Base-by-base conservation (phyloP, 2,888 invertebrate species). In the Drosophila multiciliata region DNA sequence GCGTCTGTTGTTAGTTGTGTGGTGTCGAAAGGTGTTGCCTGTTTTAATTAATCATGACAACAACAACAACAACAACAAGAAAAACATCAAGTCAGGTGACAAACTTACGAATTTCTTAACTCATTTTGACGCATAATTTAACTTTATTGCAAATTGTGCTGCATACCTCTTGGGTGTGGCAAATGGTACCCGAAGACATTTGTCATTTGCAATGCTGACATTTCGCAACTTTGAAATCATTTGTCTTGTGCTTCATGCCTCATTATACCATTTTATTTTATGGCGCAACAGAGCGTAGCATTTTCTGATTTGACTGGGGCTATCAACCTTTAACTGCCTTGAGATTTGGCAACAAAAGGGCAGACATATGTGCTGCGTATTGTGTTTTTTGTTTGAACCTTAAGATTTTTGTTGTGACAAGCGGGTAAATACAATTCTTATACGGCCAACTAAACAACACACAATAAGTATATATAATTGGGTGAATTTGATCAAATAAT, bases 101-200 rank as follows among this genome's bases (percentile, higher is more conserved):
- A 68, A 66, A 69, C 70, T 57, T 49, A 11, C 65, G 76, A 84
- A 76, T 83, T 73, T 63, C 66, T 29, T 26, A 29, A 33, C 48
- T 72, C 75, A 74, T 78, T 87, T 83, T 84, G 73, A 71, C 73
- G 87, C 89, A 72, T 83, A 89, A 89, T 83, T 83, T 75, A 83
- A 81, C 71, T 73, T 89, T 73, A 85, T 73, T 79, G 66, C 69
- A 65, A 79, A 87, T 76, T 82, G 59, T 81, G 78, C 62, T 75
- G 75, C 89, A 80, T 78, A 78, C 79, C 54, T 72, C 55, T 66
- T 40, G 52, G 65, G 40, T 54, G 6, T 29, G 15, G n/a, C 50
- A 12, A 40, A 40, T 9, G 20, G 20, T 6, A 23, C 29, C 9
- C 38, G 29, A 20, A 17, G 7, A 29, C n/a, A 3, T 32, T 9